phyloP scores from a whole-genome alignment of 2,113 vertebrate genomes.

The Lamprologus tigripictilis region DNA sequence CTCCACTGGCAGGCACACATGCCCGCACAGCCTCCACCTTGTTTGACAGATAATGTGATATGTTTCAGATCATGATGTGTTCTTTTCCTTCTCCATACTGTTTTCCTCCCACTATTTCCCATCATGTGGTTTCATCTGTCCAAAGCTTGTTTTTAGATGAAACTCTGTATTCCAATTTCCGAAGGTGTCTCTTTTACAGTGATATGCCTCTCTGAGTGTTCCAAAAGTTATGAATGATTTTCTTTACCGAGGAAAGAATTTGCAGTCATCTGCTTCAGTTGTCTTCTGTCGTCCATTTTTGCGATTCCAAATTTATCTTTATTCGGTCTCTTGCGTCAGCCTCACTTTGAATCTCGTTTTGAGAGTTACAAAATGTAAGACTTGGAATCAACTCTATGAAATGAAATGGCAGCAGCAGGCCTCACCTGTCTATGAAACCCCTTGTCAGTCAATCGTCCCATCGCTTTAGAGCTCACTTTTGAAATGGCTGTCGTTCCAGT shows the following conservation, averaged over 20 bases:
- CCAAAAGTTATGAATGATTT: neutral
- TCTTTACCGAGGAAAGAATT: neutral
- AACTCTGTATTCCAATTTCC: neutral
- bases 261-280: neutral
- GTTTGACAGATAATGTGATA: neutral
- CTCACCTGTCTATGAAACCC: neutral
- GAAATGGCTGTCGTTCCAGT: neutral
- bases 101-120: neutral
- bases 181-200: neutral
- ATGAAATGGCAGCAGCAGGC: neutral
- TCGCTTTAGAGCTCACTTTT: neutral
- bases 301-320: neutral
- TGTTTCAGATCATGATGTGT: neutral
- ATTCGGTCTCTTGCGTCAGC: neutral
- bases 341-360: neutral
- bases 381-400: neutral
- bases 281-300: neutral
- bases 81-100: neutral
- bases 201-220: neutral
- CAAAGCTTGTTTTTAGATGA: neutral
- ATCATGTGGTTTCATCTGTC: neutral
- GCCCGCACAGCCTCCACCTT: neutral
- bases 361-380: neutral
- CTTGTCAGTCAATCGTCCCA: neutral
- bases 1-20: neutral